Evolutionary conservation across 2,113 vertebrate species (phyloP), one percentile per base, ranked within the genome.

Genomic region (Xiphophorus couchianus): DNA sequence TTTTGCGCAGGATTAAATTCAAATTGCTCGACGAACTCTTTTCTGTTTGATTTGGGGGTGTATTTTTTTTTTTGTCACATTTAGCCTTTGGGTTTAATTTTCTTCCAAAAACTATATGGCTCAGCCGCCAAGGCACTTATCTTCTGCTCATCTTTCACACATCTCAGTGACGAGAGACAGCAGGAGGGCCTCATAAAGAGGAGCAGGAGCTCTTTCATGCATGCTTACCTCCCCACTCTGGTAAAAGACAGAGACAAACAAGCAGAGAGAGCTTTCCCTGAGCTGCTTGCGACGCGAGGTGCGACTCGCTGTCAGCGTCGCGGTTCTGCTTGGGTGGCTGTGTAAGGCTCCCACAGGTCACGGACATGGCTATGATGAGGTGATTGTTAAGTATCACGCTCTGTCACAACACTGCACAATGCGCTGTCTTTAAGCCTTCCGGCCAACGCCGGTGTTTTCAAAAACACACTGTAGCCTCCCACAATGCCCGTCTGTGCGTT

Each of bases 361-460:
- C 86, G 81, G 91, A 90, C 86, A 91, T 82, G 92, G 89, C 89
- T 86, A 73, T 93, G 91, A 93, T 92, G 93, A 92, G 93, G 86
- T 72, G 87, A 93, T 93, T 93, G 91, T 93, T 93, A 88, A 88
- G 84, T 91, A 88, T 87, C 82, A 88, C 89, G 86, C 90, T 86
- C 84, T 92, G 93, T 93, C 91, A 92, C 91, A 93, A 84, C 91
- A 89, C 76, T 19, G 82, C 77, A 91, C 90, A 93, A 91, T 90
- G 90, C 73, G 83, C 69, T 61, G 88, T 90, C 90, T 92, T 91
- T 90, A 88, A 89, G 91, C 90, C 89, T 93, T 93, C 91, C 93
- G 90, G 91, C 84, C 84, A 66, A 89, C 89, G 81, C 76, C 69
- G 71, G 80, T 84, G 86, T 91, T 91, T 91, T 88, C 86, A 75